Percentiles rank a stretch among this genome's conserved stretches.
Conservation (phyloP, 1,140 invertebrate species). For the Plodia interpunctella region DNA sequence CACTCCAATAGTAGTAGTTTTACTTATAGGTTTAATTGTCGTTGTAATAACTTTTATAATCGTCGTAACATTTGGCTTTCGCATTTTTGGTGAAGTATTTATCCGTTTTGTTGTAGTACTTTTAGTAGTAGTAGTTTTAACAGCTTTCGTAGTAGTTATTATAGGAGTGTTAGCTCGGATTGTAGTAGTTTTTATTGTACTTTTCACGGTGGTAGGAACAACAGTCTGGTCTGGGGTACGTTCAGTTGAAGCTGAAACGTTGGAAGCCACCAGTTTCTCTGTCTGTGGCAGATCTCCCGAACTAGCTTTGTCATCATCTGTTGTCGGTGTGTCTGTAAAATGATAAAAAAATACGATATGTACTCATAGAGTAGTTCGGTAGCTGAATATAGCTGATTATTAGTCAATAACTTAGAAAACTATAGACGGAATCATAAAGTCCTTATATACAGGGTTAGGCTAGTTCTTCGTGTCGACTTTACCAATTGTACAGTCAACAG, state of each 20-base stretch:
- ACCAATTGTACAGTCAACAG: too few species aligned
- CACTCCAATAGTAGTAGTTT: not conserved
- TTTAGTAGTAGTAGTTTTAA: constrained; percentile 15
- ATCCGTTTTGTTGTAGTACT: constrained; percentile 19
- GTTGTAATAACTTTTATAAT: constrained; percentile 20
- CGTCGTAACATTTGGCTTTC: constrained; percentile 9
- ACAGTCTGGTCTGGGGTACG: constrained; percentile 17
- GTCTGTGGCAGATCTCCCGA: constrained; percentile 37
- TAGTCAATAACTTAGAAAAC: too few species aligned
- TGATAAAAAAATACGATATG: not conserved
- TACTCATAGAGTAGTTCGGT: too few species aligned
- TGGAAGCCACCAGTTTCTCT: constrained; percentile 40
- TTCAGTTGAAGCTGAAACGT: constrained; percentile 14
- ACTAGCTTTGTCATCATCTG: constrained; percentile 18
- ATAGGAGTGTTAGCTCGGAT: constrained; percentile 17
- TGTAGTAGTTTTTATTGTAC: constrained; percentile 24
- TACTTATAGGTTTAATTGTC: constrained; percentile 10
- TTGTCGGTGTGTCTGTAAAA: constrained; percentile 17
- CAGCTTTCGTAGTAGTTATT: constrained; percentile 14
- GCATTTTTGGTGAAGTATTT: constrained; percentile 5
- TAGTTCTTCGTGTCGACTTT: too few species aligned
- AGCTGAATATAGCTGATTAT: too few species aligned
- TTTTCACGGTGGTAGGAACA: constrained; percentile 19
- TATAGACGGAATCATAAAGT: too few species aligned
- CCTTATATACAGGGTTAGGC: too few species aligned